Evolutionary conservation across 2,888 invertebrate species (phyloP).

Genomic region (Ochropleura leucogaster): DNA sequence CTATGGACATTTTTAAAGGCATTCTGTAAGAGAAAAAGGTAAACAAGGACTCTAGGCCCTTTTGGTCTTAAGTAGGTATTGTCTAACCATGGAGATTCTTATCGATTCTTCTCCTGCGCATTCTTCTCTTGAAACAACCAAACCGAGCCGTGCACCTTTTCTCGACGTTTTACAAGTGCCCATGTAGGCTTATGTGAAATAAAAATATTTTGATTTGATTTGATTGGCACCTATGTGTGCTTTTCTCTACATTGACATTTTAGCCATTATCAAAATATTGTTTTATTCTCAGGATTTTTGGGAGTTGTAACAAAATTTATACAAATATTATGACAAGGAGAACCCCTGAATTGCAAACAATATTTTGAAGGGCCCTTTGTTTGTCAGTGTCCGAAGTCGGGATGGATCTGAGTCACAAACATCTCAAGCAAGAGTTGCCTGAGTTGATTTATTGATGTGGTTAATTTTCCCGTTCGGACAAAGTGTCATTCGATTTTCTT

Average conservation of each 20-base stretch:
- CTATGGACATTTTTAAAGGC: not conserved
- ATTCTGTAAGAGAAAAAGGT: not conserved
- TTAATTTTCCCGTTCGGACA: not conserved
- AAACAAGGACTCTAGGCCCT: no score
- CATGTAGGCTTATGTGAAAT: no score
- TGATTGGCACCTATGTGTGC: not conserved
- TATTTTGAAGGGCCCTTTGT: conserved; percentile 42
- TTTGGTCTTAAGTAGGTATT: not conserved
- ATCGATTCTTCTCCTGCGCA: no score
- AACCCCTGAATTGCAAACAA: conserved; percentile 41
- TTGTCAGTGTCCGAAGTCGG: conserved; percentile 31
- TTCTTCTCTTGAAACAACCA: no score
- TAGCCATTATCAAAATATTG: conserved; percentile 4
- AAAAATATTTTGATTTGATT: no score
- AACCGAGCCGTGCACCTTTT: no score
- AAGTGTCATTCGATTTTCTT: not conserved
- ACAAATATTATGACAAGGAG: conserved; percentile 22
- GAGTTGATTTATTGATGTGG: no score
- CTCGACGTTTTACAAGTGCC: no score
- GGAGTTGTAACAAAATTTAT: conserved; percentile 23
- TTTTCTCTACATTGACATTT: not conserved
- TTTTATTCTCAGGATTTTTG: not conserved
- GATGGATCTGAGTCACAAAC: conserved; percentile 28
- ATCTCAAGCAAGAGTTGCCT: no score
- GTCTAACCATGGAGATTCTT: no score